Base-by-base conservation (phyloP, 1,140 invertebrate genomes). In the Glomeris maerens region DNA sequence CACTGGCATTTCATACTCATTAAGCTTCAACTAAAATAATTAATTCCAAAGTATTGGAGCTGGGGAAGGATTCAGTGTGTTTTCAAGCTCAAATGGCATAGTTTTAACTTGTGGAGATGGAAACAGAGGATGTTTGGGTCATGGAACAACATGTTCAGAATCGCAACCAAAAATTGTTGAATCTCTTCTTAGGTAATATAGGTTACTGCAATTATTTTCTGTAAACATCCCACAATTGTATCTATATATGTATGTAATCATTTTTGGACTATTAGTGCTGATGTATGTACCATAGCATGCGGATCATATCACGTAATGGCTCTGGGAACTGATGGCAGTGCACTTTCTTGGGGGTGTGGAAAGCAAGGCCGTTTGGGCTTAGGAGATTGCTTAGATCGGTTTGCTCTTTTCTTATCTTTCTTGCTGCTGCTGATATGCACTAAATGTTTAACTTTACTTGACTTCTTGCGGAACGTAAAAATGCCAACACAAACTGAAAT, bases 71-170 rank as follows among this genome's bases (percentile, higher is more conserved):
- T 77, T 75, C 59, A 74, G 76, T 57, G 64, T 83, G 21, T 80
- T 85, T 61, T 69, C 78, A 14, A 79, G 74, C 50, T 74, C 81
- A 55, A 74, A 76, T 51, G 83, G 83, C 13, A 74, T 81, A 28
- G 63, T 83, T 0, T 70, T 83, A 60, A 79, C 77, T 38, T 83
- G 80, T 66, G 83, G 83, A 0, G 74, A 78, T 65, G 78, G 78
- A 22, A 64, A 69, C 2, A 68, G 67, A 50, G 76, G 78, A 29
- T 78, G 75, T 57, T 62, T 83, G 3, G 83, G 81, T n/a, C 78
- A 81, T 62, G 76, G 75, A 0, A 74, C 81, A 53, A 76, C 72
- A 64, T 70, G 69, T 28, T 71, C 69, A 60, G 66, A 65, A 27
- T 62, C 72, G 20, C 72, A 65, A 58, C 83, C 83, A 20, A 77